Percentiles rank a stretch among this genome's conserved stretches.
These are phyloP conservation scores for Pristionchus arcanus DNA, from an alignment of 2,888 invertebrate species.

Conservation along the genomic window DNA sequence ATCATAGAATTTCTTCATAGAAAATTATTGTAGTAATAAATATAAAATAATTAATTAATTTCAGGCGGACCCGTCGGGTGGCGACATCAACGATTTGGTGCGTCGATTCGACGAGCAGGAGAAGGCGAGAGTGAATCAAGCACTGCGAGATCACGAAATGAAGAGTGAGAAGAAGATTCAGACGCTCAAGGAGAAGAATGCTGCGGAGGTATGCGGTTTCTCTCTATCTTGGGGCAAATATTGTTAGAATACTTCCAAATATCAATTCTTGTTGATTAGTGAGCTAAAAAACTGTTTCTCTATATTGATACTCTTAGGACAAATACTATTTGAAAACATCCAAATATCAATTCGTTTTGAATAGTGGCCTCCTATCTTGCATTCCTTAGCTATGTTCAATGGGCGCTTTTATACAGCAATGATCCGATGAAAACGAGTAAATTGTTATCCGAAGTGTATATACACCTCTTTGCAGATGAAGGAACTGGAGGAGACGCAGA, in stretches of 20 bases:
- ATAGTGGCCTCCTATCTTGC: too few species aligned
- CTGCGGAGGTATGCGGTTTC: neutral
- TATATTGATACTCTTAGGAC: too few species aligned
- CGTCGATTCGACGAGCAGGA: conserved; percentile 76
- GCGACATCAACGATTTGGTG: conserved; percentile 68
- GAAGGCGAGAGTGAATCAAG: conserved; percentile 69
- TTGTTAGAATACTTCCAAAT: too few species aligned
- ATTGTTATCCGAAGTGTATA: neutral
- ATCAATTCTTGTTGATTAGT: neutral
- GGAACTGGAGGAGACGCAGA: conserved; percentile 78
- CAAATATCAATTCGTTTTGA: neutral
- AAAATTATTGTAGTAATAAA: too few species aligned
- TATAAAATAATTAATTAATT: too few species aligned
- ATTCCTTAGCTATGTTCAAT: too few species aligned
- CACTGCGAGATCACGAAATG: conserved; percentile 73
- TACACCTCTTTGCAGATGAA: conserved; percentile 62
- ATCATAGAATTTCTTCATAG: too few species aligned
- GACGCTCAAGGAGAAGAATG: conserved; percentile 59
- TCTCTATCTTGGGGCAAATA: too few species aligned
- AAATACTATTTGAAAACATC: too few species aligned
- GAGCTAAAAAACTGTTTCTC: too few species aligned
- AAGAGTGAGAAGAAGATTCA: conserved; percentile 65
- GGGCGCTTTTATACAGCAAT: too few species aligned
- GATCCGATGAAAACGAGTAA: neutral
- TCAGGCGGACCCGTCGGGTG: conserved; percentile 61